These are phyloP conservation scores for Echinops telfairi DNA, from an alignment of 2,113 vertebrate genomes.

Conservation along the genomic window DNA sequence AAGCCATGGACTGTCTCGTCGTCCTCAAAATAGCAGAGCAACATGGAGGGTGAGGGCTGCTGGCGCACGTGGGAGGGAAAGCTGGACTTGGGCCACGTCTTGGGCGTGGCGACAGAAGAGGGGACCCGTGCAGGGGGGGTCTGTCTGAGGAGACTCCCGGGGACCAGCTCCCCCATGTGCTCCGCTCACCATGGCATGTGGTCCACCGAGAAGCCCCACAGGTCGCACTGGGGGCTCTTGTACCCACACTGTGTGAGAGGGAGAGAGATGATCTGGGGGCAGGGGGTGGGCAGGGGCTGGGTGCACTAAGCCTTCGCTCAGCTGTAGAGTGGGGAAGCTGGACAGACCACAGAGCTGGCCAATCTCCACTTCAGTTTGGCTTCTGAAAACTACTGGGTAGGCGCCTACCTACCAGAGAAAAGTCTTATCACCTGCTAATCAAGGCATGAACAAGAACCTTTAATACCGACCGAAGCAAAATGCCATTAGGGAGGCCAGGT, in stretches of 20 bases:
- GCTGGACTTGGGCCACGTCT: not conserved
- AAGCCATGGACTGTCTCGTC: conserved; percentile 67
- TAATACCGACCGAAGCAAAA: not conserved
- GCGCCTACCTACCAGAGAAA: not conserved
- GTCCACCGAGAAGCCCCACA: accelerated
- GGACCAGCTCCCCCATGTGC: not conserved
- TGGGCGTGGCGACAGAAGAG: not conserved
- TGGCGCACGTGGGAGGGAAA: not conserved
- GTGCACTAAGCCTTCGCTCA: too few relatives aligned
- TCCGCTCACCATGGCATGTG: accelerated
- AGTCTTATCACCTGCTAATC: conserved; percentile 13
- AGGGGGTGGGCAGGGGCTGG: not conserved
- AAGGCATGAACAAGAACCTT: conserved; percentile 10
- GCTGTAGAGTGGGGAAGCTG: too few relatives aligned
- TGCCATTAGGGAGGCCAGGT: conserved; percentile 31
- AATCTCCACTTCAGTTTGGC: conserved; percentile 1
- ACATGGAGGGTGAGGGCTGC: not conserved
- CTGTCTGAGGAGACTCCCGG: accelerated
- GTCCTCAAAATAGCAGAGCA: conserved; percentile 57
- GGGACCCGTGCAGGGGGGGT: not conserved
- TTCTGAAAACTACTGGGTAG: not conserved
- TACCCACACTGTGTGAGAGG: not conserved
- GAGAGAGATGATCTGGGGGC: too few relatives aligned
- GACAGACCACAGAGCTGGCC: not conserved
- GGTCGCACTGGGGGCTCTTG: too few relatives aligned